Evolutionary conservation across 2,888 invertebrate species (phyloP).

Genomic region (Corythucha ciliata): DNA sequence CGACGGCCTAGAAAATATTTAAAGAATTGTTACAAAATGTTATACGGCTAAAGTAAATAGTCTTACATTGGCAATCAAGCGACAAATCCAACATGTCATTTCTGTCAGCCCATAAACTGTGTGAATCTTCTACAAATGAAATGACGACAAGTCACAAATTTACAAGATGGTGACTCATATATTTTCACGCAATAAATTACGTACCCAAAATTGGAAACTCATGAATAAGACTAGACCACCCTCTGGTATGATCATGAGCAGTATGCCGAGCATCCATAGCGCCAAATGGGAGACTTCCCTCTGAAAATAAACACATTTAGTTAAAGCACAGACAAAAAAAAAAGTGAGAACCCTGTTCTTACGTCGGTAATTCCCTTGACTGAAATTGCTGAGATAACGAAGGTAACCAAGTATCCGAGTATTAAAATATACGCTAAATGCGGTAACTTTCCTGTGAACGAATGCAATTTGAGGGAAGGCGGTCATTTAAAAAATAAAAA

Average conservation of each 20-base stretch:
- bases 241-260: constrained; percentile 47
- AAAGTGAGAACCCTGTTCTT: constrained; percentile 36
- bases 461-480: no score
- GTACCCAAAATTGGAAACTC: constrained; percentile 42
- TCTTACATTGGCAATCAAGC: constrained; percentile 43
- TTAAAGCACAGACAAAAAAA: no score
- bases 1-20: constrained; percentile 39
- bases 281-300: constrained; percentile 45
- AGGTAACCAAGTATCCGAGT: constrained; percentile 46
- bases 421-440: constrained; percentile 46
- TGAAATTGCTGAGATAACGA: constrained; percentile 45
- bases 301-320: constrained; percentile 40
- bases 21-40: no score
- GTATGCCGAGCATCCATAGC: constrained; percentile 47
- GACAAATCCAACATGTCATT: constrained; percentile 45
- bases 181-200: not conserved
- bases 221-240: constrained; percentile 49
- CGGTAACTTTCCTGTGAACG: constrained; percentile 44
- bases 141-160: constrained; percentile 10
- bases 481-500: constrained; percentile 34
- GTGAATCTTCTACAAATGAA: constrained; percentile 42
- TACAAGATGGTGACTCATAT: not conserved
- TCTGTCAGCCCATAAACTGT: constrained; percentile 46
- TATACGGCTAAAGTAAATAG: constrained; percentile 1
- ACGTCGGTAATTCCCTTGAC: constrained; percentile 48